Base-by-base conservation (phyloP, 2,888 invertebrate genomes). In the Drosophila mayaguana region DNA sequence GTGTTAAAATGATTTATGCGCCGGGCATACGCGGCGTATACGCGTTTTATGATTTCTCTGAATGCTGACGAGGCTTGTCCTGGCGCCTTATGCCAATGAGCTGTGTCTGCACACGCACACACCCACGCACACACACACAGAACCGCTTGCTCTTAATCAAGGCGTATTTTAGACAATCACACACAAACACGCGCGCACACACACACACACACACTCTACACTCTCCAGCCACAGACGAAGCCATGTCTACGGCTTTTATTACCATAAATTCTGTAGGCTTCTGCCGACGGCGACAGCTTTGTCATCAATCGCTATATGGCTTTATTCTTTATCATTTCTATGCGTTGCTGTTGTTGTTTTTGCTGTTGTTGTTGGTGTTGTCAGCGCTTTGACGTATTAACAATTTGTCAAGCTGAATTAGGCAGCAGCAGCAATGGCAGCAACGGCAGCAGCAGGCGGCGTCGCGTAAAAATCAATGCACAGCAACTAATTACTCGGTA, bases 381-480 rank as follows among this genome's bases (percentile, higher is more conserved):
- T 70, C 74, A 69, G 43, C 42, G 72, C 77, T 78, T 77, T 86
- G 89, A 89, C 80, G 83, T 82, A 88, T 87, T 80, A 89, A 82
- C 85, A 88, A 86, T 88, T 86, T 89, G 78, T 84, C 89, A 89
- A 72, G 86, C 80, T 66, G 75, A 89, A 89, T 86, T 86, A 89
- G 80, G 75, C 84, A 79, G 68, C 46, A 63, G 69, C 53, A 62
- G 25, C 3, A 25, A 5, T 5, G 8, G 28, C 8, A 28, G 28
- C 28, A 28, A 9, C 28, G 28, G 42, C 42, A 40, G 18, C 32
- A 51, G 46, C 71, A 68, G 70, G 56, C 55, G 63, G 54, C 75
- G 11, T 20, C 46, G 67, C 78, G 78, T 88, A 75, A 82, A 89
- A 84, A 89, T 84, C 84, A 84, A 88, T 84, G 86, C 89, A 59